phyloP scores from a whole-genome alignment of 2,888 invertebrate species.

The Meghimatium bilineatum region DNA sequence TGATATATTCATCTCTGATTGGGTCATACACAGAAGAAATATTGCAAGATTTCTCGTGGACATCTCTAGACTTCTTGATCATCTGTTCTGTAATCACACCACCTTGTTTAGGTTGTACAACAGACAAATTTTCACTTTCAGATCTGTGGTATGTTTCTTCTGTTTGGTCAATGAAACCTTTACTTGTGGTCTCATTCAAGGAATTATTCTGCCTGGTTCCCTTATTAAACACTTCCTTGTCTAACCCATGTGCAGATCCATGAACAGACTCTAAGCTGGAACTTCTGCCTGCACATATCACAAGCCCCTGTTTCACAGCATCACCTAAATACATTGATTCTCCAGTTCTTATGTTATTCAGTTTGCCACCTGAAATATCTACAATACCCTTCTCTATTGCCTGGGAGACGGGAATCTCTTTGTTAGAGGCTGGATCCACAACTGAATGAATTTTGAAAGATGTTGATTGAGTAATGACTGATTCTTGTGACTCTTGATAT shows the following conservation, averaged over 20 bases:
- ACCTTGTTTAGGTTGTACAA: constrained; percentile 48
- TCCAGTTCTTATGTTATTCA: constrained; percentile 80
- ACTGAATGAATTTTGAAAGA: constrained; percentile 77
- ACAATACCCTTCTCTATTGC: constrained; percentile 85
- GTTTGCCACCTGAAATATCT: constrained; percentile 78
- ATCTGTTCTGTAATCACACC: constrained; percentile 49
- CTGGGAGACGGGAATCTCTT: constrained; percentile 81
- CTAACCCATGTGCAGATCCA: neutral
- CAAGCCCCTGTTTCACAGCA: constrained; percentile 80
- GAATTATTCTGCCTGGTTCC: constrained; percentile 83
- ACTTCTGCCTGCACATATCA: constrained; percentile 49
- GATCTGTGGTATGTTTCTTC: constrained; percentile 81
- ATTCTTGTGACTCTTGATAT: constrained; percentile 54
- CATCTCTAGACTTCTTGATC: constrained; percentile 37
- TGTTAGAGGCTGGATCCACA: constrained; percentile 87
- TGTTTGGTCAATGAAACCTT: constrained; percentile 88
- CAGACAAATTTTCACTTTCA: constrained; percentile 50
- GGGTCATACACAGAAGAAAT: constrained; percentile 55
- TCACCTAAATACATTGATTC: constrained; percentile 88
- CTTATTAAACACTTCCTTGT: constrained; percentile 92
- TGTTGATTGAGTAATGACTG: constrained; percentile 60
- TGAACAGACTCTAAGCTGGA: constrained; percentile 27
- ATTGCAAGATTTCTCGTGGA: constrained; percentile 39
- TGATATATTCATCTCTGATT: constrained; percentile 51
- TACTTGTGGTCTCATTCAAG: constrained; percentile 93